These are phyloP conservation scores for Sebastiscus tertius DNA, from an alignment of 2,797 vertebrate genomes.

Conservation along the genomic window DNA sequence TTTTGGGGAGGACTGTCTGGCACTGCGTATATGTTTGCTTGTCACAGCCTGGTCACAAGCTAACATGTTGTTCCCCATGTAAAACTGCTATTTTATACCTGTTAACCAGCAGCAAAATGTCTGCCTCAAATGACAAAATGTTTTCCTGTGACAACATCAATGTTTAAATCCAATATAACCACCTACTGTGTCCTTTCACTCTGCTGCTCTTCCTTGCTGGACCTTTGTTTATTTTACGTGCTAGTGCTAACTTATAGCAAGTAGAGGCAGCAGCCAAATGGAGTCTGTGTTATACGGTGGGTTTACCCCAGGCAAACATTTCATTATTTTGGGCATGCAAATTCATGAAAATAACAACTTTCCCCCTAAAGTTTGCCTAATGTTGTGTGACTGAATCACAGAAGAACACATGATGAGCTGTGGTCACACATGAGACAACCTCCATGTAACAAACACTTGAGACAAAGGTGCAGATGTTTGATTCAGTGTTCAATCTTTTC, in stretches of 20 bases:
- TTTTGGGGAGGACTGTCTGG: not conserved
- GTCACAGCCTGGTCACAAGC: not conserved
- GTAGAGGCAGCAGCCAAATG: not conserved
- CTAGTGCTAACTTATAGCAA: not conserved
- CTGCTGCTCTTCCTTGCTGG: not conserved
- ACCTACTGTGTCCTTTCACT: not conserved
- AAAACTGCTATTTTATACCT: not conserved
- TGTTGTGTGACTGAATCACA: not conserved
- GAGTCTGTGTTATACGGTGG: not conserved
- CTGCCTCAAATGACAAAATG: not conserved
- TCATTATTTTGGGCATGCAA: not conserved
- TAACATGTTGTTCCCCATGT: no score
- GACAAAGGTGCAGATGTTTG: not conserved
- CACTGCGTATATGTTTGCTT: not conserved
- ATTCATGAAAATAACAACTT: not conserved
- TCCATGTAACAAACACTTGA: not conserved
- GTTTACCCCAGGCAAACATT: not conserved
- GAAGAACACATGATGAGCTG: not conserved
- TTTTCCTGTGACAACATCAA: not conserved
- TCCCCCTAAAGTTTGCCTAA: no score
- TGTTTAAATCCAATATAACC: not conserved
- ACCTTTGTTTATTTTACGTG: not conserved
- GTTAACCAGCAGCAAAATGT: not conserved
- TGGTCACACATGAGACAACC: not conserved
- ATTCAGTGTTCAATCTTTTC: not conserved